Conservation (phyloP, 2,888 invertebrate genomes). For the Eupithecia dodoneata region DNA sequence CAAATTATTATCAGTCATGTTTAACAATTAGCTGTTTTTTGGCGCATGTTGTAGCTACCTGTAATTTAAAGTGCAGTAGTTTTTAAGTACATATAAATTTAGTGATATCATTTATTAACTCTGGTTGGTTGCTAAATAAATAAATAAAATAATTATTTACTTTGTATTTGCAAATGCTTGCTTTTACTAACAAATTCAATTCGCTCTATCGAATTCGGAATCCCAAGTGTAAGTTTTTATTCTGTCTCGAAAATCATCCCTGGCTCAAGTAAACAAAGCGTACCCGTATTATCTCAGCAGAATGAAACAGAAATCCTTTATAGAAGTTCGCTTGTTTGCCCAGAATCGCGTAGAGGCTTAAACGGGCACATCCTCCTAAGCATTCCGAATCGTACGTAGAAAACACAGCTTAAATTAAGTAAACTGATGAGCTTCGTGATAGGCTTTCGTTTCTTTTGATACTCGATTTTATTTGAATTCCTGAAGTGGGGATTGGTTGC, state of each 20-base stretch:
- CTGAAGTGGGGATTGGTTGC: constrained; percentile 18
- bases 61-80: too few species aligned
- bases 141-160: too few species aligned
- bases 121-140: too few species aligned
- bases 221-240: neutral
- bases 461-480: constrained; percentile 31
- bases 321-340: constrained; percentile 48
- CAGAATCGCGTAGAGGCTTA: constrained; percentile 49
- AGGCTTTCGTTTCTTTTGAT: constrained; percentile 27
- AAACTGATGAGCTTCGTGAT: constrained; percentile 33
- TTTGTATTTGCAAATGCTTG: too few species aligned
- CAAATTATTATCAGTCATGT: too few species aligned
- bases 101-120: too few species aligned
- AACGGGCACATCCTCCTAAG: constrained; percentile 40
- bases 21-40: too few species aligned
- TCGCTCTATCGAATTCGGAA: neutral
- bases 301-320: constrained; percentile 48
- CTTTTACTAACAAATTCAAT: neutral
- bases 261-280: constrained; percentile 1
- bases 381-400: constrained; percentile 47
- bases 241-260: constrained; percentile 4
- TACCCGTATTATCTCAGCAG: constrained; percentile 28
- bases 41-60: too few species aligned
- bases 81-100: too few species aligned
- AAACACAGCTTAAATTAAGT: constrained; percentile 46